Evolutionary conservation across 2,797 vertebrate genomes (phyloP), one percentile per base, ranked within the genome.

Genomic region (Eupleurogrammus muticus): DNA sequence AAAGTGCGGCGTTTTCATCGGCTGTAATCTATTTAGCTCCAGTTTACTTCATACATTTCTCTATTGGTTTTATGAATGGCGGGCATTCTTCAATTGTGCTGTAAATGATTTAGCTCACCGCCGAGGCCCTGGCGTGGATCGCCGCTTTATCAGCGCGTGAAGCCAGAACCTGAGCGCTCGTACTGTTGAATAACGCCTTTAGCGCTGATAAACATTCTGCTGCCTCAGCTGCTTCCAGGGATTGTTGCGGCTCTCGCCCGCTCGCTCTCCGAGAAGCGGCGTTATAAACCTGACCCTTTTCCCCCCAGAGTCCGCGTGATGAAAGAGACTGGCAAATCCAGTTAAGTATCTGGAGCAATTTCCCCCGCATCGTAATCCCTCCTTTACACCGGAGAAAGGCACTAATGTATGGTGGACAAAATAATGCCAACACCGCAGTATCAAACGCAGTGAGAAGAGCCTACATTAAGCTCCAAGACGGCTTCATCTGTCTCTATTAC

Each of bases 141-240:
- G 70, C 81, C 72, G 84, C 85, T 87, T 88, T 90, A 92, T 93
- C 91, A 74, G 87, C 80, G 82, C 14, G 73, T 63, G 42, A 68
- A 86, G 82, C 81, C 70, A 81, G 73, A 86, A 83, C 75, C 82
- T 58, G 80, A 84, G 84, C 58, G 63, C 86, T 89, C 82, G 38
- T 79, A 82, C 81, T 34, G 32, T 34, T 81, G 88, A 92, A 90
- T 90, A 90, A 91, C 87, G 89, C 90, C 89, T 89, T 81, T 54
- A 87, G 84, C 82, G 81, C 89, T 92, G 92, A 94, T 93, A 92
- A 91, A 91, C 91, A 91, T 87, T 90, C 81, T 87, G 92, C 92
- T 71, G 86, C 85, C 87, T 94, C 93, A 93, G 93, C 94, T 90
- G 74, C 82, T 92, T 88, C 70, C 76, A 69, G 86, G 88, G 85